Evolutionary conservation across 2,888 invertebrate species (phyloP).

Genomic region (Stenurella melanura): DNA sequence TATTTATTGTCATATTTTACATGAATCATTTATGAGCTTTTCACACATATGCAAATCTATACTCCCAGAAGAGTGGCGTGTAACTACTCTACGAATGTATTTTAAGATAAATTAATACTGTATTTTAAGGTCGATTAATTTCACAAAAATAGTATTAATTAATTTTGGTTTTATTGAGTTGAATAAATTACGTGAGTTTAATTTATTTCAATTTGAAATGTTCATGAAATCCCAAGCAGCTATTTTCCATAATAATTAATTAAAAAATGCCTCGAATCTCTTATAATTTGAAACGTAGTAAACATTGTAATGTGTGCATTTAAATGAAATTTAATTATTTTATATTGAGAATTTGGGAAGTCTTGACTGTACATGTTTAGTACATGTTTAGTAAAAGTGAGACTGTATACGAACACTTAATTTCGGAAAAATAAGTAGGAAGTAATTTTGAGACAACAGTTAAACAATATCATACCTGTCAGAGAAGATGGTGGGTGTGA

Average conservation of each 20-base stretch:
- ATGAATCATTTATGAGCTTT: background rate
- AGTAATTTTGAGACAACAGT: too few relatives aligned
- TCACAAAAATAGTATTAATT: background rate
- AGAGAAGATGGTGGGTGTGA: too few relatives aligned
- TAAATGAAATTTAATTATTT: background rate
- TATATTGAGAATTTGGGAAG: too few relatives aligned
- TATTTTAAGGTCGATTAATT: constrained; percentile 7
- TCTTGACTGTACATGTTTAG: too few relatives aligned
- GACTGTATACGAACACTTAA: too few relatives aligned
- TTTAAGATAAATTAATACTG: background rate
- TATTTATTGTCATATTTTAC: background rate
- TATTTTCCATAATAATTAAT: background rate
- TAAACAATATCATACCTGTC: too few relatives aligned
- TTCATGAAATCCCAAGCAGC: background rate
- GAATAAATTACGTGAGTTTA: background rate
- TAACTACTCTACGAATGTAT: background rate
- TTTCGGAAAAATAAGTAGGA: too few relatives aligned
- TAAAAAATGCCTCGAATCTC: background rate
- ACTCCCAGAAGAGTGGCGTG: background rate
- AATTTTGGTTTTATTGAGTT: background rate
- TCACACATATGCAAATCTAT: background rate
- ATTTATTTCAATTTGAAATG: background rate
- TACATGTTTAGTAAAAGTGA: too few relatives aligned
- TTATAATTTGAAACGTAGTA: background rate
- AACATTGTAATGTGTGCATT: background rate